Percentiles rank a stretch among this genome's conserved stretches.
phyloP scores from a whole-genome alignment of 2,888 invertebrate species.

The Pterostichus madidus region DNA sequence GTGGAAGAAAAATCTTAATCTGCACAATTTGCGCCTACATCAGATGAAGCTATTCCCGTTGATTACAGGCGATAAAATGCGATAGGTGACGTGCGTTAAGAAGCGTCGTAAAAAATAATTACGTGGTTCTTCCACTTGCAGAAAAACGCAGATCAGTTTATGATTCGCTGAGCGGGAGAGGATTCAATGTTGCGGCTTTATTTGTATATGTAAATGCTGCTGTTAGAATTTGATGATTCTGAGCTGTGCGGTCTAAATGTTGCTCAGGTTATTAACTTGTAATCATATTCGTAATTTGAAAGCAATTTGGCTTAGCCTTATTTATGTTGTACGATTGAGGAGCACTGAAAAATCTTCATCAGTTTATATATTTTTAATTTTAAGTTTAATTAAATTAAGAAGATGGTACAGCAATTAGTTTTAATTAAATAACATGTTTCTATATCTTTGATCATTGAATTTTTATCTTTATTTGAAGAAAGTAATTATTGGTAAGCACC shows the following conservation, averaged over 20 bases:
- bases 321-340: too few relatives aligned
- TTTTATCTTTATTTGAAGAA: too few relatives aligned
- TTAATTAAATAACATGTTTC: too few relatives aligned
- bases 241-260: conserved; percentile 53
- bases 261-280: conserved; percentile 39
- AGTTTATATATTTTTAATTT: too few relatives aligned
- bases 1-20: conserved; percentile 58
- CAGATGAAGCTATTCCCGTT: conserved; percentile 62
- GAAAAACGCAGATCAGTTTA: conserved; percentile 10
- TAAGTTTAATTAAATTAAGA: too few relatives aligned
- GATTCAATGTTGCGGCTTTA: not conserved
- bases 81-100: conserved; percentile 61
- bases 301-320: too few relatives aligned
- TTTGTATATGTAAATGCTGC: conserved; percentile 52
- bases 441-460: too few relatives aligned
- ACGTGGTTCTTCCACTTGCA: conserved; percentile 26
- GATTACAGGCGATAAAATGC: conserved; percentile 62
- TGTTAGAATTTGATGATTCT: conserved; percentile 53
- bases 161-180: not conserved
- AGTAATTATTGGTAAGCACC: too few relatives aligned
- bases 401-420: too few relatives aligned
- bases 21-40: conserved; percentile 64
- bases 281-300: conserved; percentile 6
- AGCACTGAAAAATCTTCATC: too few relatives aligned
- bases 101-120: conserved; percentile 66